Percentiles rank a stretch among this genome's conserved stretches.
Conservation (phyloP, 2,888 invertebrate genomes). For the Eulithis prunata region DNA sequence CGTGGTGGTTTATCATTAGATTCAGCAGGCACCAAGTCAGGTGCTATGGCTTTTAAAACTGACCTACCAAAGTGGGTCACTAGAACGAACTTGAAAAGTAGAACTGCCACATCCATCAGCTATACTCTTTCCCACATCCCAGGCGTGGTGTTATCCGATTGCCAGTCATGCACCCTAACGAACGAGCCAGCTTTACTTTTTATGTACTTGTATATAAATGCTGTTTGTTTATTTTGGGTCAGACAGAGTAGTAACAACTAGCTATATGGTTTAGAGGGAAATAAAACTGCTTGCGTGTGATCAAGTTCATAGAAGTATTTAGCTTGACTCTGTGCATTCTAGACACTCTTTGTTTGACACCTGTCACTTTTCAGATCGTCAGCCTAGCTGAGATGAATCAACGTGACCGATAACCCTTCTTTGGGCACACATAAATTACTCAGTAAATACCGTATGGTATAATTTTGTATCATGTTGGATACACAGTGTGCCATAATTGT, state of each 20-base stretch:
- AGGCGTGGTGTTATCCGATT: conserved; percentile 64
- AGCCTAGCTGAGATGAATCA: too few relatives aligned
- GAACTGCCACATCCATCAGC: conserved; percentile 54
- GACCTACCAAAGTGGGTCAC: neutral
- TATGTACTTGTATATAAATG: conserved; percentile 55
- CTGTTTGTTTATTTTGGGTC: conserved; percentile 71
- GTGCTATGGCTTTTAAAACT: neutral
- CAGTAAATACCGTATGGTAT: too few relatives aligned
- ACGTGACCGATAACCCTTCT: too few relatives aligned
- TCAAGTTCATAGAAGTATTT: neutral
- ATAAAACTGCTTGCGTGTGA: neutral
- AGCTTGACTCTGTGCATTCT: too few relatives aligned
- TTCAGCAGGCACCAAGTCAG: too few relatives aligned
- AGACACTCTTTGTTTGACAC: too few relatives aligned
- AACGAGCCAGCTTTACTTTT: conserved; percentile 61
- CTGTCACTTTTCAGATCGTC: too few relatives aligned
- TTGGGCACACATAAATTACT: too few relatives aligned
- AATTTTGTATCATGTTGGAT: too few relatives aligned
- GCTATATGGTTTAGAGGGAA: conserved; percentile 2
- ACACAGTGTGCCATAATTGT: too few relatives aligned
- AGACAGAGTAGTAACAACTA: conserved; percentile 10
- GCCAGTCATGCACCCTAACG: conserved; percentile 83
- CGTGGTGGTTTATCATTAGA: too few relatives aligned
- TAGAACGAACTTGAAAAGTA: neutral
- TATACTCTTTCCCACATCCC: conserved; percentile 34